phyloP scores from a whole-genome alignment of 2,888 invertebrate genomes.

The Synanthedon tipuliformis region DNA sequence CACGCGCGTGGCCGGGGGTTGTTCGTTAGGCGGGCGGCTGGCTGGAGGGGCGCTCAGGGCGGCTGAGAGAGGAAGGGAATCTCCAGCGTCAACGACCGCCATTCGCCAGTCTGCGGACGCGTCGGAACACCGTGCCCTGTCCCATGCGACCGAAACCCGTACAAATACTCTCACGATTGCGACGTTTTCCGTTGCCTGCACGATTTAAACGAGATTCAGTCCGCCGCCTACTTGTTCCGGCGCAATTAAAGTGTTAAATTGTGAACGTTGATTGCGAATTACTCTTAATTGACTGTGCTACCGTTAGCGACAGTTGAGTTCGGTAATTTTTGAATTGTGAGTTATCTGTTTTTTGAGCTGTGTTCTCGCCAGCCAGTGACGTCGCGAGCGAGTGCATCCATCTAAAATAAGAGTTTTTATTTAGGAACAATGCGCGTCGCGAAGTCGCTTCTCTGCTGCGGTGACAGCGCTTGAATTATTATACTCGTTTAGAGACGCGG shows the following conservation, averaged over 20 bases:
- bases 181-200: not conserved
- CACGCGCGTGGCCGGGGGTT: slow-evolving; percentile 23
- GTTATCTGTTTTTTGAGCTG: not conserved
- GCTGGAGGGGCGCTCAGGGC: slow-evolving; percentile 46
- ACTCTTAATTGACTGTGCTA: not conserved
- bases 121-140: slow-evolving; percentile 34
- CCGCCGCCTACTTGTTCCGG: not conserved
- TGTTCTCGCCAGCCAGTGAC: slow-evolving; percentile 24
- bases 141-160: slow-evolving; percentile 18
- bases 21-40: slow-evolving; percentile 57
- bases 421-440: slow-evolving; percentile 39
- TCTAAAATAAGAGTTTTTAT: slow-evolving; percentile 53
- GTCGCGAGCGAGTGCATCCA: slow-evolving; percentile 41
- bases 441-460: slow-evolving; percentile 22
- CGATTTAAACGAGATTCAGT: not conserved
- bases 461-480: slow-evolving; percentile 10
- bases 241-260: not conserved
- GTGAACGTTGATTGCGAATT: not conserved
- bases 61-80: slow-evolving; percentile 25
- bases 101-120: slow-evolving; percentile 53
- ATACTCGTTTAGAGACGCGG: slow-evolving; percentile 14
- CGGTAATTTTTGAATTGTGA: not conserved
- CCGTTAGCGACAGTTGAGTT: not conserved
- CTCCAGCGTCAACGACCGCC: slow-evolving; percentile 67
- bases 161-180: slow-evolving; percentile 1